phyloP scores from a whole-genome alignment of 2,797 vertebrate species.

The Hirundo rustica region DNA sequence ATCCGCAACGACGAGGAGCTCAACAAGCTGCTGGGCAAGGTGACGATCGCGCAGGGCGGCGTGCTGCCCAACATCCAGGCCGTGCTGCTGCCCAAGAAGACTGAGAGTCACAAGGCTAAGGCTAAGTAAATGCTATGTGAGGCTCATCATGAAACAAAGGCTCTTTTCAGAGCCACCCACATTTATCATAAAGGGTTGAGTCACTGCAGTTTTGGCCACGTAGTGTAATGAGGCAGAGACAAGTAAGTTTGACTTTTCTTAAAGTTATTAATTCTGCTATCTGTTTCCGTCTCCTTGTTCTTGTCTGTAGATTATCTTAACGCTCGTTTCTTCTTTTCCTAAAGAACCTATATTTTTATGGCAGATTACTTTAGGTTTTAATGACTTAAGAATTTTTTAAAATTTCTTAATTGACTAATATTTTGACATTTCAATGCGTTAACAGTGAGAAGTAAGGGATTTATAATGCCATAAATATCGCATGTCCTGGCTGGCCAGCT shows the following conservation, averaged over 20 bases:
- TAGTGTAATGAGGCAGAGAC: fast-evolving
- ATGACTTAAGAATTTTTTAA: fast-evolving
- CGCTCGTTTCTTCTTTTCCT: fast-evolving
- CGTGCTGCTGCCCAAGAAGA: too few species aligned
- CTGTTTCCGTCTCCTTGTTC: fast-evolving
- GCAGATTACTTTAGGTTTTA: fast-evolving
- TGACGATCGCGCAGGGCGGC: constrained; percentile 91
- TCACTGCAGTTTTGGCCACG: fast-evolving
- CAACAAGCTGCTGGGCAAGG: constrained; percentile 91
- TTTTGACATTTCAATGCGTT: fast-evolving
- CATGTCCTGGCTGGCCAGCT: fast-evolving
- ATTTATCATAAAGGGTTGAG: fast-evolving
- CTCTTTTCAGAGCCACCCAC: constrained; percentile 1
- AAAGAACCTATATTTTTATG: fast-evolving
- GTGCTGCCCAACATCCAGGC: constrained; percentile 92
- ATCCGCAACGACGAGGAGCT: constrained; percentile 96
- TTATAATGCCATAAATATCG: fast-evolving
- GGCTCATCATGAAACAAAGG: fast-evolving
- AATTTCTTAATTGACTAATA: fast-evolving
- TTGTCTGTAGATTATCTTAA: fast-evolving
- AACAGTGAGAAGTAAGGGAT: fast-evolving
- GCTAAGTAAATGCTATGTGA: fast-evolving
- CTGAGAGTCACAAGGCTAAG: constrained; percentile 12
- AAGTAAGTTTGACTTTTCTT: fast-evolving
- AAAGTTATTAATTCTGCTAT: fast-evolving